Evolutionary conservation across 2,888 invertebrate species (phyloP).

Genomic region (Eilema sororculum): DNA sequence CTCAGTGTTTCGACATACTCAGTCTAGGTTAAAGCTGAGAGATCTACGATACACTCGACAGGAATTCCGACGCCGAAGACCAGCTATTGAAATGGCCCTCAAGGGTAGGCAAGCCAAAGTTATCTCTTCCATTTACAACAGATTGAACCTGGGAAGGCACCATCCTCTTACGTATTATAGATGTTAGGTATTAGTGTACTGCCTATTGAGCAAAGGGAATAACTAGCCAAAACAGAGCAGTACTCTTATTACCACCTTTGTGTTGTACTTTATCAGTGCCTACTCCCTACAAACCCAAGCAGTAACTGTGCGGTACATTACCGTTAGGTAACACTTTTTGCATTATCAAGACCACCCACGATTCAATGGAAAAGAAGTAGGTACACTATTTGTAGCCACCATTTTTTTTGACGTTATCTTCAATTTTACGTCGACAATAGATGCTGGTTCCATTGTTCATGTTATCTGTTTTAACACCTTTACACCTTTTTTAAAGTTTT

Average conservation of each 20-base stretch:
- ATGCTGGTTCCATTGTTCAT: slow-evolving; percentile 38
- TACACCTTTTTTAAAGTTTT: not conserved
- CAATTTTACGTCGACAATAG: slow-evolving; percentile 36
- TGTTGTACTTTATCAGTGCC: slow-evolving; percentile 45
- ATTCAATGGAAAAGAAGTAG: slow-evolving; percentile 33
- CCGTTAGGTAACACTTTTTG: slow-evolving; percentile 56
- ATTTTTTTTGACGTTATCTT: slow-evolving; percentile 47
- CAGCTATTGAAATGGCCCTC: too few species aligned
- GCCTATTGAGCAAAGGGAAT: too few species aligned
- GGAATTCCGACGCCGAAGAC: too few species aligned
- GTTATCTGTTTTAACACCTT: slow-evolving; percentile 21
- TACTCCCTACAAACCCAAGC: slow-evolving; percentile 35
- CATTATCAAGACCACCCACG: slow-evolving; percentile 55
- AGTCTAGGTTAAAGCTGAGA: not conserved
- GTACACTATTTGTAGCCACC: slow-evolving; percentile 35
- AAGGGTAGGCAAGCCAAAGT: not conserved
- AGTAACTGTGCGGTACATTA: slow-evolving; percentile 54
- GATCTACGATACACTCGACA: not conserved
- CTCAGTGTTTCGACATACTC: too few species aligned
- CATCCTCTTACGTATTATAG: too few species aligned
- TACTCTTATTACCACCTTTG: too few species aligned
- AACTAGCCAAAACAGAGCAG: too few species aligned
- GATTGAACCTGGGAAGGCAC: too few species aligned
- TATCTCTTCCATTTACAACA: not conserved
- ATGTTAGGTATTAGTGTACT: too few species aligned